Evolutionary conservation across 2,888 invertebrate genomes (phyloP), one percentile per base, ranked within the genome.

Genomic region (Chironomus tentans): DNA sequence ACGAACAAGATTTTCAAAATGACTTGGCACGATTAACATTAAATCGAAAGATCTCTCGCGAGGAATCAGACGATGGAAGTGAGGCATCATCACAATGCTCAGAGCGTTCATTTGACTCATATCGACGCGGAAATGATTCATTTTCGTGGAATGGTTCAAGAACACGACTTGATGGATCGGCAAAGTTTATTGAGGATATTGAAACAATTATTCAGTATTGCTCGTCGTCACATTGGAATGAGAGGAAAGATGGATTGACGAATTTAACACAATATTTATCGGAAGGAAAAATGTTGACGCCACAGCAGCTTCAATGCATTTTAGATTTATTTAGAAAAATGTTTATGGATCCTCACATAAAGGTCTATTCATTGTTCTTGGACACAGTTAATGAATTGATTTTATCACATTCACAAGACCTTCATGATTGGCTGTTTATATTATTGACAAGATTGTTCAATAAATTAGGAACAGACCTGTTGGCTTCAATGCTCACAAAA

Each of bases 51-150:
- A 79, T 83, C 70, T 81, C 82, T 2, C 92, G 92, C 38, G 94
- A 95, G 80, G 91, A 91, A 80, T 91, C 91, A 13, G 92, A 92
- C 79, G 95, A 95, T 81, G 38, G 38, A 7, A 95, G 96, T 7
- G 97, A 98, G 83, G 97, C 96, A 0, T 97, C 97, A 70, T 97
- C 96, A 81, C 92, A 98, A 12, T 97, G 97, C 82, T 97, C 97
- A 0, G 97, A 97, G 80, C 86, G 94, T 38, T 94, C 94, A 72
- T 89, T 92, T 79, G 93, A 94, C 82, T 93, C 93, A 2, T 92
- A 88, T 79, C 88, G 92, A 77, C 86, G 93, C 79, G 90, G 88
- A 50, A 89, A 92, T 80, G 94, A 95, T 85, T 92, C 91, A 79
- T 90, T 90, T 81, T 93, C 93, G 77, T 92, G 93, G 90, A 92